Evolutionary conservation across 2,888 invertebrate species (phyloP), one percentile per base, ranked within the genome.

Genomic region (Caenorhabditis sinica): DNA sequence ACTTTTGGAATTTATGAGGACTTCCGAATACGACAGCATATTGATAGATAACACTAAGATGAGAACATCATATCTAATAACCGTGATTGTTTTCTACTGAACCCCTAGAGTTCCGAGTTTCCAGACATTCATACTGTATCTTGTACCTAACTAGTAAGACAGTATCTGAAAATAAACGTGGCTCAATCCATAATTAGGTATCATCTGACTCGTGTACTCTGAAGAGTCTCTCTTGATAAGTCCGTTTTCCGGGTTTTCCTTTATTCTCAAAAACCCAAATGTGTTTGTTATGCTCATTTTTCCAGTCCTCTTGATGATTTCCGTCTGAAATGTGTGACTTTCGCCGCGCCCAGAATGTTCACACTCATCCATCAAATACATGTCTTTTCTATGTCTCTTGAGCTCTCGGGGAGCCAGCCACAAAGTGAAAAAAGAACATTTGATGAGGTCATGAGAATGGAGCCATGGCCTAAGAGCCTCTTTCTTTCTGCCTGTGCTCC

Each of bases 371-470:
- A 77, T 77, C 76, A 77, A 77, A 56, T 56, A 60, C 68, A 61
- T 61, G 66, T 76, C 66, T 36, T 49, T 65, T 65, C 36, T 15
- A 45, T 33, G 15, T 69, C 51, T 69, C 53, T 69, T 33, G 53
- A 69, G 49, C 36, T 53, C 73, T 36, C 61, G 23, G 15, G 17
- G 13, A 43, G 28, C 49, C 20, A 49, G 68, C 36, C 45, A 25
- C 61, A 69, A 68, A 69, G 69, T 69, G 77, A 77, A 61, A 69
- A 71, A 51, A 71, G 69, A 79, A 71, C 77, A 71, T 61, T 79
- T 69, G 75, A 71, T 69, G 77, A 71, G 71, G 71, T 79, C 77
- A 71, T 79, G 71, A 79, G 77, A 79, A 68, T 20, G 17, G 30
- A 28, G 56, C 45, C 25, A 23, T 40, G 6, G 17, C 43, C 25